Evolutionary conservation across 1,140 invertebrate species (phyloP).

Genomic region (Trichogramma pretiosum): DNA sequence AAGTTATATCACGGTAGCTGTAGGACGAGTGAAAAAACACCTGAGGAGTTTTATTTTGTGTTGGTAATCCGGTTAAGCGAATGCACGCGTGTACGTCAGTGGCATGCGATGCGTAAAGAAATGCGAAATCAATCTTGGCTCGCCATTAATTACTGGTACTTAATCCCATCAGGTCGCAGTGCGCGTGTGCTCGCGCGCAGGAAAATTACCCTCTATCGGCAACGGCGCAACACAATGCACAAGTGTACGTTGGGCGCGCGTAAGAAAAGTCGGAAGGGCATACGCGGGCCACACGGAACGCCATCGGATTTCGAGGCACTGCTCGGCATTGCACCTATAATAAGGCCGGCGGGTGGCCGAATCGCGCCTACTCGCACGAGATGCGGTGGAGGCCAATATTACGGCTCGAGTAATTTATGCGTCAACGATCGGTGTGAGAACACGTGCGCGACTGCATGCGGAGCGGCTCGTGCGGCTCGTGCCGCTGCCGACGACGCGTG

Average conservation of each 20-base stretch:
- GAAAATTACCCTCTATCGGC: not conserved
- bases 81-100: too few species aligned
- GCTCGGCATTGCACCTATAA: constrained; percentile 8
- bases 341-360: constrained; percentile 25
- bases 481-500: constrained; percentile 9
- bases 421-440: too few species aligned
- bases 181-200: not conserved
- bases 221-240: constrained; percentile 4
- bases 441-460: constrained; percentile 27
- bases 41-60: too few species aligned
- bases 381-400: constrained; percentile 22
- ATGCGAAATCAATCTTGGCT: too few species aligned
- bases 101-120: too few species aligned
- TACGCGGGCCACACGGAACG: not conserved
- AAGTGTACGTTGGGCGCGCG: not conserved
- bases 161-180: too few species aligned
- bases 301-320: not conserved
- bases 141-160: too few species aligned
- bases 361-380: too few species aligned
- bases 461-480: constrained; percentile 25
- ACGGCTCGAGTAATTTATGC: constrained; percentile 32
- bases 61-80: too few species aligned
- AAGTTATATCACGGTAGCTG: too few species aligned
- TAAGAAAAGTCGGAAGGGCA: not conserved
- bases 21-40: too few species aligned